Evolutionary conservation across 2,888 invertebrate species (phyloP).

Genomic region (Sesia bembeciformis): DNA sequence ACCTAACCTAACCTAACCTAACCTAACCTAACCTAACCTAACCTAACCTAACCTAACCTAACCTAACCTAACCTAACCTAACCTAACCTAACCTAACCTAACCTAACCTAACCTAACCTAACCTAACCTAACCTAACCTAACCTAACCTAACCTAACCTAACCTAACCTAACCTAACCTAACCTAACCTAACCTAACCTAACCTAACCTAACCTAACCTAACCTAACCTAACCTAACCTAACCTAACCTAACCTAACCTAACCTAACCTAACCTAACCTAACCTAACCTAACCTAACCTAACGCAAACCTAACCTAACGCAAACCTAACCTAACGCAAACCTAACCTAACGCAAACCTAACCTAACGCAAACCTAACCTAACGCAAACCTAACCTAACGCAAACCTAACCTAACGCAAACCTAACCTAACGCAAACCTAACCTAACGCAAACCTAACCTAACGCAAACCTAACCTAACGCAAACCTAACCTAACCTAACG

Average conservation of each 20-base stretch:
- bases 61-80: too few species aligned
- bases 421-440: slow-evolving; percentile 10
- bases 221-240: slow-evolving; percentile 19
- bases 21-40: too few species aligned
- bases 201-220: slow-evolving; percentile 19
- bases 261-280: slow-evolving; percentile 15
- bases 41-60: too few species aligned
- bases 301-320: slow-evolving; percentile 16
- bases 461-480: slow-evolving; percentile 15
- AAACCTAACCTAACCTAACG: slow-evolving; percentile 15
- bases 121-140: too few species aligned
- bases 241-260: slow-evolving; percentile 18
- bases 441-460: slow-evolving; percentile 10
- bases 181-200: slow-evolving; percentile 20
- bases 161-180: too few species aligned
- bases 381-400: slow-evolving; percentile 9
- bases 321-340: slow-evolving; percentile 16
- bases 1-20: too few species aligned
- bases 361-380: slow-evolving; percentile 12
- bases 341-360: slow-evolving; percentile 17
- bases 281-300: slow-evolving; percentile 14
- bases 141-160: too few species aligned
- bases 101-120: too few species aligned
- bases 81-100: too few species aligned
- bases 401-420: slow-evolving; percentile 13